Evolutionary conservation across 2,113 vertebrate species (phyloP).

Genomic region (Grammomys dolichurus): DNA sequence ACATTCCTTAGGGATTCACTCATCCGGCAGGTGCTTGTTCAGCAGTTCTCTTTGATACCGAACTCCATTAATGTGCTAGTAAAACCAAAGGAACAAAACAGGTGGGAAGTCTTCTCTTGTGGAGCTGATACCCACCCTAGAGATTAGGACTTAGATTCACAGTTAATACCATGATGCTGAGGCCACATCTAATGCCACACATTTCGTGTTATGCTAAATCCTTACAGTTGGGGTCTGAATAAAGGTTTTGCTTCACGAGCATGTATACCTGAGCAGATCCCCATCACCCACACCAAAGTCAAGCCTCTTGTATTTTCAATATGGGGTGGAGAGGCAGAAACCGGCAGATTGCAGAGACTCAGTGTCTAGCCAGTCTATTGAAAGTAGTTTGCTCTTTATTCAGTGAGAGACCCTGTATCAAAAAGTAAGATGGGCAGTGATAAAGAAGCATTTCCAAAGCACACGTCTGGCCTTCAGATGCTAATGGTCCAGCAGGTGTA

Average conservation of each 20-base stretch:
- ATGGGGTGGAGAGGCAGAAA: not conserved
- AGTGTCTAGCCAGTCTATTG: not conserved
- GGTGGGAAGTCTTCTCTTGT: not conserved
- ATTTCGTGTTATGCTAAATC: not conserved
- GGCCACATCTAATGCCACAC: not conserved
- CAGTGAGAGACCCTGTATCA: not conserved
- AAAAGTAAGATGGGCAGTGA: not conserved
- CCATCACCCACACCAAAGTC: not conserved
- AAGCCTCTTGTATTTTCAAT: not conserved
- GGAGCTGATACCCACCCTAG: not conserved
- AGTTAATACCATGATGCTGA: not conserved
- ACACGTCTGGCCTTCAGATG: not conserved
- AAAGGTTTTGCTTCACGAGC: not conserved
- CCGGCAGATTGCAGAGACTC: not conserved
- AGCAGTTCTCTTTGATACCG: conserved; percentile 8
- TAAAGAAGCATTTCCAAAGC: not conserved
- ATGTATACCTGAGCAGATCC: not conserved
- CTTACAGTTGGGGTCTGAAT: not conserved
- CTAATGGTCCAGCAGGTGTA: not conserved
- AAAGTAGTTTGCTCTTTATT: not conserved
- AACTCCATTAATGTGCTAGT: not conserved
- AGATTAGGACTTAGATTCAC: not conserved
- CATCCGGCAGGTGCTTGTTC: conserved; percentile 16
- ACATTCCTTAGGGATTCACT: conserved; percentile 37
- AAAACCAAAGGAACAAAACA: conserved; percentile 28